Percentiles rank a stretch among this genome's conserved stretches.
phyloP scores from a whole-genome alignment of 2,888 invertebrate species.

The Rambutsinella grinnellia region DNA sequence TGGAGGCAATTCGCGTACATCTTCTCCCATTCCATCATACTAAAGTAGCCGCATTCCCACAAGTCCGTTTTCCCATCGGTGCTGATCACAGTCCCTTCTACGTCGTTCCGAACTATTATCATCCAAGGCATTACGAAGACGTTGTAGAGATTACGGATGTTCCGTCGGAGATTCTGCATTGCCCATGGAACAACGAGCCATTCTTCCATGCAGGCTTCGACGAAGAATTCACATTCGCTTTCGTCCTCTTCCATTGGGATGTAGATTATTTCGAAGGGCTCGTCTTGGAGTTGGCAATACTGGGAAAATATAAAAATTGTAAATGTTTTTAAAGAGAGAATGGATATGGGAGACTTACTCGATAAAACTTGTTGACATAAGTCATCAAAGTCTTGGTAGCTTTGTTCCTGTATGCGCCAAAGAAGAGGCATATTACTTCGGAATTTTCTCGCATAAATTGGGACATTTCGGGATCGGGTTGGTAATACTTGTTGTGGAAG shows the following conservation, averaged over 20 bases:
- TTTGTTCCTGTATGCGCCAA: slow-evolving; percentile 56
- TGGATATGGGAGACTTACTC: slow-evolving; percentile 40
- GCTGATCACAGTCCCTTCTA: slow-evolving; percentile 53
- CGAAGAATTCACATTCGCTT: slow-evolving; percentile 56
- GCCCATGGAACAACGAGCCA: slow-evolving; percentile 61
- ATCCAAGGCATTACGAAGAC: slow-evolving; percentile 49
- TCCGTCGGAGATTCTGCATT: slow-evolving; percentile 48
- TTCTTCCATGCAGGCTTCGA: slow-evolving; percentile 53
- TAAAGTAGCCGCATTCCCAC: slow-evolving; percentile 57
- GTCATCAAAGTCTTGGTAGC: slow-evolving; percentile 53
- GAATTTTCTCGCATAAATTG: slow-evolving; percentile 47
- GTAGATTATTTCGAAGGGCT: slow-evolving; percentile 58
- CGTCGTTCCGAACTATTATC: slow-evolving; percentile 52
- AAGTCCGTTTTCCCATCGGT: slow-evolving; percentile 58
- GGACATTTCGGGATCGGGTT: slow-evolving; percentile 32
- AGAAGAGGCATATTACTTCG: slow-evolving; percentile 52
- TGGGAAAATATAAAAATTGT: slow-evolving; percentile 5
- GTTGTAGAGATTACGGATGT: slow-evolving; percentile 53
- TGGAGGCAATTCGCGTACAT: slow-evolving; percentile 40
- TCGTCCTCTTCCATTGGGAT: slow-evolving; percentile 60
- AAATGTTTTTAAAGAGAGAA: background rate
- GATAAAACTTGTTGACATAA: slow-evolving; percentile 54
- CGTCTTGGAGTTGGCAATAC: slow-evolving; percentile 34
- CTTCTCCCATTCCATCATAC: slow-evolving; percentile 49
- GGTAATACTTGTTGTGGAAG: slow-evolving; percentile 51